Percentiles rank a stretch among this genome's conserved stretches.
These are phyloP conservation scores for Cromileptes altivelis DNA, from an alignment of 2,113 vertebrate species.

Conservation along the genomic window DNA sequence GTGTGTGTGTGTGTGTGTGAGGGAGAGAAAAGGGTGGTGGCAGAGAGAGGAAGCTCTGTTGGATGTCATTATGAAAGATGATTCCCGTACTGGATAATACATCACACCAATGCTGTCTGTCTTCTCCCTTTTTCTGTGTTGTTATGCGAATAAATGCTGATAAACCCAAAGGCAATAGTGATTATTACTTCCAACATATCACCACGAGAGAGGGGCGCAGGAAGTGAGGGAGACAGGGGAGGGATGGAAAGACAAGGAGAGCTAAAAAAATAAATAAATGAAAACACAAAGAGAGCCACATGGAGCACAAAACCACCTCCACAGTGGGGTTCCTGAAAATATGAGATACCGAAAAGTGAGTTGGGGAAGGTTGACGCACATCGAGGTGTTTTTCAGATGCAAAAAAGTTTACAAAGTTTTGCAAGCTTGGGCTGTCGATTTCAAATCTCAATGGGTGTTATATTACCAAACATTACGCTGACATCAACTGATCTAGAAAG, in stretches of 20 bases:
- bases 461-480: slow-evolving; percentile 5
- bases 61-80: slow-evolving; percentile 88
- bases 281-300: slow-evolving; percentile 63
- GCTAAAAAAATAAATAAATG: slow-evolving; percentile 3
- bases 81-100: slow-evolving; percentile 84
- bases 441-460: slow-evolving; percentile 23
- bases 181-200: slow-evolving; percentile 81
- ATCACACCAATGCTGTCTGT: slow-evolving; percentile 82
- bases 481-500: slow-evolving; percentile 17
- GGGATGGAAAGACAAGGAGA: slow-evolving; percentile 52
- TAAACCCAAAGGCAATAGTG: slow-evolving; percentile 83
- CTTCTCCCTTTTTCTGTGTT: slow-evolving; percentile 70
- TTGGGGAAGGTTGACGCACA: slow-evolving; percentile 42
- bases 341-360: slow-evolving; percentile 46
- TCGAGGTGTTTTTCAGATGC: slow-evolving; percentile 49
- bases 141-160: slow-evolving; percentile 84
- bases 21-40: slow-evolving; percentile 53
- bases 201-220: slow-evolving; percentile 60
- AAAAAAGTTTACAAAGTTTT: slow-evolving; percentile 73
- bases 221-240: slow-evolving; percentile 48
- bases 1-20: slow-evolving; percentile 5
- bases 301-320: slow-evolving; percentile 63
- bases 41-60: slow-evolving; percentile 79
- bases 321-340: slow-evolving; percentile 60
- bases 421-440: slow-evolving; percentile 34